Conservation (phyloP, 2,888 invertebrate genomes). For the Liodrosophila aerea region DNA sequence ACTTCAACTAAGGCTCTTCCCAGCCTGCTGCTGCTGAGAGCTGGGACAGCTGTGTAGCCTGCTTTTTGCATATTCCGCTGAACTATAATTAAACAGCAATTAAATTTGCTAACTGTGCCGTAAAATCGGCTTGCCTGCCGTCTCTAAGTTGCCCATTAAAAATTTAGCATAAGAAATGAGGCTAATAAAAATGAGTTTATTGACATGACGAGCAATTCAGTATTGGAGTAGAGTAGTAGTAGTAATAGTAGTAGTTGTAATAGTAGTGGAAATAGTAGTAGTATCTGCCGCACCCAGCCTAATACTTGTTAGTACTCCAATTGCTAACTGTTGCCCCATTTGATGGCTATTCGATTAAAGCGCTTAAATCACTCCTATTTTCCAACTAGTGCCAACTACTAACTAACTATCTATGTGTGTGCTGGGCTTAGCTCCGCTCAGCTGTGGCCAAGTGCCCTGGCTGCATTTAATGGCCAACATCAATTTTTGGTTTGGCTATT, state of each 20-base stretch:
- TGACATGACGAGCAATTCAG: constrained; percentile 39
- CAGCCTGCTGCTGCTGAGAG: constrained; percentile 29
- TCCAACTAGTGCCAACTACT: too few species aligned
- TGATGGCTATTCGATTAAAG: too few species aligned
- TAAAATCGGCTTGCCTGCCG: constrained; percentile 58
- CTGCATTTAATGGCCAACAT: constrained; percentile 65
- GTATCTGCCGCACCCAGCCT: too few species aligned
- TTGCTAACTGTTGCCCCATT: too few species aligned
- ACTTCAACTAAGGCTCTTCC: too few species aligned
- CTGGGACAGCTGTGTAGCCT: constrained; percentile 45
- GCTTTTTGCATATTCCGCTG: constrained; percentile 14
- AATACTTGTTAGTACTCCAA: too few species aligned
- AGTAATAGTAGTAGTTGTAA: too few species aligned
- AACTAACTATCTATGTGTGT: neutral
- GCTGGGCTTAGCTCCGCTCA: neutral
- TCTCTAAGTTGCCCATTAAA: constrained; percentile 48
- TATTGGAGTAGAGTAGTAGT: neutral
- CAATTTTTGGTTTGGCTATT: constrained; percentile 55
- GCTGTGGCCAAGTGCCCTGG: constrained; percentile 25
- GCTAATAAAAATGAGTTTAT: constrained; percentile 49
- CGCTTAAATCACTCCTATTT: too few species aligned
- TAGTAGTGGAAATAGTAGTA: too few species aligned
- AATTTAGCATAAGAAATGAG: constrained; percentile 39
- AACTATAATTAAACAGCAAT: constrained; percentile 48
- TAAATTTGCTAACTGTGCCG: constrained; percentile 58